phyloP scores from a whole-genome alignment of 2,113 vertebrate species.

The Sinocyclocheilus grahami region DNA sequence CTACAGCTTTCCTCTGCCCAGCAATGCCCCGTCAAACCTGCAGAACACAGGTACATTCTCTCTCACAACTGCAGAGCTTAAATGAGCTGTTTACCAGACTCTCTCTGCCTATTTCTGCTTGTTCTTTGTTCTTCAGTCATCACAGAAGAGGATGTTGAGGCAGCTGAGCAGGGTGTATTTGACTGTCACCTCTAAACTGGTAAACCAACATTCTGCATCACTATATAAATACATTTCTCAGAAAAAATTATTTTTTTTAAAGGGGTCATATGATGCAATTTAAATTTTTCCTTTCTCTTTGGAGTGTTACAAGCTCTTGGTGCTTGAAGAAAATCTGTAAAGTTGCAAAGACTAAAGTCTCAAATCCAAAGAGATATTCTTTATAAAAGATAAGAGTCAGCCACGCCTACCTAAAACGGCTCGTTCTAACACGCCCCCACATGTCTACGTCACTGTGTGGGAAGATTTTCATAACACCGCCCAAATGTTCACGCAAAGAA shows the following conservation, averaged over 20 bases:
- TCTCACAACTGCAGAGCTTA: background rate
- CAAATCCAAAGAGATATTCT: too few species aligned
- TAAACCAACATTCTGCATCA: slow-evolving; percentile 53
- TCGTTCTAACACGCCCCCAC: too few species aligned
- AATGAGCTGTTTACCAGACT: background rate
- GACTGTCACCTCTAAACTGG: slow-evolving; percentile 84
- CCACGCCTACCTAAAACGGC: too few species aligned
- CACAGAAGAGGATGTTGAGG: slow-evolving; percentile 81
- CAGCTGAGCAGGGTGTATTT: slow-evolving; percentile 80
- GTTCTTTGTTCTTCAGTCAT: slow-evolving; percentile 71
- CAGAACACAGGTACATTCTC: slow-evolving; percentile 21
- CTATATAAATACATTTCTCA: background rate
- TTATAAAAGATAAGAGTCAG: too few species aligned
- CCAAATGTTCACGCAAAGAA: too few species aligned
- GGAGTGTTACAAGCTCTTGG: too few species aligned
- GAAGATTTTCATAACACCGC: too few species aligned
- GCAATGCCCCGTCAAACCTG: slow-evolving; percentile 60
- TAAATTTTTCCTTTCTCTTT: too few species aligned
- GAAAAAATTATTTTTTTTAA: background rate
- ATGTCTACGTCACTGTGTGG: too few species aligned
- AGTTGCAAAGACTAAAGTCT: too few species aligned
- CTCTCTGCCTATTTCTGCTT: slow-evolving; percentile 6
- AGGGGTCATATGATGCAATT: too few species aligned
- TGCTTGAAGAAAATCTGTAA: too few species aligned
- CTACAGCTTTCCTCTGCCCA: slow-evolving; percentile 85